Evolutionary conservation across 1,140 invertebrate species (phyloP), one percentile per base, ranked within the genome.

Genomic region (Drosophila busckii): DNA sequence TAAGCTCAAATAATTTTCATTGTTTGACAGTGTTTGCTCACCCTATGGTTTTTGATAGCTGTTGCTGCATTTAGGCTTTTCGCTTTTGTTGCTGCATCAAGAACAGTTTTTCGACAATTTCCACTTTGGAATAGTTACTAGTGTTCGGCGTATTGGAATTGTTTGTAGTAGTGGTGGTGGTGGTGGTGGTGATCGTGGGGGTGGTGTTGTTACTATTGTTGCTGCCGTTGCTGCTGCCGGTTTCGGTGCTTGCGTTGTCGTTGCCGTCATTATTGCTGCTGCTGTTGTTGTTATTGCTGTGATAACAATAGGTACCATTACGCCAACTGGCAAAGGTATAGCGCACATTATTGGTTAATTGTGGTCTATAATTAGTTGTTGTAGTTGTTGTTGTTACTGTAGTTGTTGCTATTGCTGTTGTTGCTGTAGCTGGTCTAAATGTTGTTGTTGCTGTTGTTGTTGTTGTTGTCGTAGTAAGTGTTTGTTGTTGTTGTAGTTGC

Each of bases 51-150:
- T 19, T 41, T 44, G 17, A 5, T 29, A 5, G 37, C 1, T 42
- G 19, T 19, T 49, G 22, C 10, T 49, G 44, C 28, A 17, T n/a
- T 32, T 82, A 80, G 54, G 50, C 48, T 62, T 80, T 78, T 64
- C 75, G 73, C 44, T 80, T 68, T 35, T 80, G 75, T 54, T 80
- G 75, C 20, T 80, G 75, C 75, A 75, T 82, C 69, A 53, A 59
- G 40, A 80, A 80, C 32, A 80, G 69, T 56, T 69, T 75, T 40
- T 80, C 75, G 49, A 80, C 75, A 25, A 80, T 53, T 52, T 80
- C 75, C 22, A 80, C 75, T 62, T 80, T 80, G 50, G 75, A 80
- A 64, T 60, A 82, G 45, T 69, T 65, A 23, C 59, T 78, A 35
- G 55, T 59, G 49, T 60, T 55, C 64, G 45, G 68, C 17, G 50